Base-by-base conservation (phyloP, 1,140 invertebrate genomes). In the Hetaerina americana region DNA sequence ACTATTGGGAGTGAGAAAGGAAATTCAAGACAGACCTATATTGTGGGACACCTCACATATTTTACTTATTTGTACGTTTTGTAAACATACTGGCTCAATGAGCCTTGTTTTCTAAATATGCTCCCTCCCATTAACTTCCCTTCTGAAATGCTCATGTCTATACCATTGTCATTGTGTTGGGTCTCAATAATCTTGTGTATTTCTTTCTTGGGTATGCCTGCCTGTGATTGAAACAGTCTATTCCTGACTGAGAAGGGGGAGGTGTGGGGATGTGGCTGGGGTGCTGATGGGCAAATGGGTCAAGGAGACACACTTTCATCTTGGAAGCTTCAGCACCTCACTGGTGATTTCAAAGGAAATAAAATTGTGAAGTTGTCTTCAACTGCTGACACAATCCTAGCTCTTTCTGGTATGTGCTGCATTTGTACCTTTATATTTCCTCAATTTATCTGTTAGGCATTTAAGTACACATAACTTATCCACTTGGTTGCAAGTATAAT, bases 281-380 rank as follows among this genome's bases (percentile, higher is more conserved):
- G 95, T 26, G 91, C 94, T 1, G 96, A 98, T 84, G 96, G 96
- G 2, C 96, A 98, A 84, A 95, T 94, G 0, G 96, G 95, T 66
- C 81, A 90, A 10, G 92, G 90, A 0, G 86, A 87, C 77, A 94
- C 86, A 78, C 79, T 85, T 15, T 81, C 78, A 22, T 49, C 74
- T 31, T 69, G 66, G 24, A 88, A 86, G 72, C 82, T 84, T 57
- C 82, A 81, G 24, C 77, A 79, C 70, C 87, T 95, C 0, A 83
- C 83, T 75, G 96, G 96, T 10, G 95, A 97, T 78, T 87, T 98
- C 29, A 84, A 88, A 74, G 86, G 85, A 67, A 92, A 96, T 81
- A 90, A 85, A 73, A 94, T 98, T 73, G 82, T 90, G 24, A 90
- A 94, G 80, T 76, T 98, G 0, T 85, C 92, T 0, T 91, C 89